Conservation (phyloP, 2,888 invertebrate genomes). For the Lasioglossum figueresi region DNA sequence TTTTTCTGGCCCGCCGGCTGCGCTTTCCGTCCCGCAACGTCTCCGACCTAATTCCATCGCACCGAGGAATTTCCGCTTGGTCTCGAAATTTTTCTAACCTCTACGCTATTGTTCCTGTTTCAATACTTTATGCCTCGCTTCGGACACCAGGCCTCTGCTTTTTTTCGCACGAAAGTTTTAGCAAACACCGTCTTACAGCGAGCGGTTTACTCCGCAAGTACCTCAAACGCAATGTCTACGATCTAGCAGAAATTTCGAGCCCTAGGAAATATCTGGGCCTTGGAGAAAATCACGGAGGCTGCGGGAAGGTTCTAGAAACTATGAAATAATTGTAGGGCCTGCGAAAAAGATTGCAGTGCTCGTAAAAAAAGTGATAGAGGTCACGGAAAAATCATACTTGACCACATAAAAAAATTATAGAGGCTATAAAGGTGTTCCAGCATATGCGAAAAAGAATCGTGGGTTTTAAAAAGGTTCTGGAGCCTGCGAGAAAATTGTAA, state of each 20-base stretch:
- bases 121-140: slow-evolving; percentile 2
- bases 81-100: slow-evolving; percentile 26
- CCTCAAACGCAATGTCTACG: not conserved
- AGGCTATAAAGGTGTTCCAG: not conserved
- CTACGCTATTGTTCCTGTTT: slow-evolving; percentile 26
- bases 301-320: not conserved
- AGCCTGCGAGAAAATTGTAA: not conserved
- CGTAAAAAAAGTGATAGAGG: not conserved
- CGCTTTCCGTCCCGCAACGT: slow-evolving; percentile 37
- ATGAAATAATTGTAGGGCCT: not conserved
- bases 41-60: slow-evolving; percentile 25
- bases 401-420: not conserved
- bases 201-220: not conserved
- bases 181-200: not conserved
- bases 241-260: not conserved
- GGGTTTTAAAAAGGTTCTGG: not conserved
- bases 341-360: not conserved
- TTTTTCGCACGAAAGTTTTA: not conserved
- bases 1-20: slow-evolving; percentile 50
- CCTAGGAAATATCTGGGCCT: not conserved
- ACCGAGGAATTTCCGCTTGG: slow-evolving; percentile 23
- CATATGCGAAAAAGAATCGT: not conserved
- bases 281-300: not conserved
- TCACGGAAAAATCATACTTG: not conserved
- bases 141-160: not conserved